These are phyloP conservation scores for Heliconius eleuchia DNA, from an alignment of 1,140 invertebrate species.

Conservation along the genomic window DNA sequence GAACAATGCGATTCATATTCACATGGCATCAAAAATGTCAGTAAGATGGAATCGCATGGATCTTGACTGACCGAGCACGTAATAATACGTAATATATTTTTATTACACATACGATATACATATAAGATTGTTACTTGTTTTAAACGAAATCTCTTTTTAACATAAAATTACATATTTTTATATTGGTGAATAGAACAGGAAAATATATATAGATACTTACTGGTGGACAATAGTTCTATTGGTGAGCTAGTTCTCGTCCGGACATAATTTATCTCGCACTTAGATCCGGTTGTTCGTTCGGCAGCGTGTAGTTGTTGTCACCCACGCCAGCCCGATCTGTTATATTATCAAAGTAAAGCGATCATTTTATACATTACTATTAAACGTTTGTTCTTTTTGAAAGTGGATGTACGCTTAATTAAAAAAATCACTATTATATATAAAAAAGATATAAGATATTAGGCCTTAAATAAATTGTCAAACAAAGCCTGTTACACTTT, in stretches of 20 bases:
- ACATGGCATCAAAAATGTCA: slow-evolving; percentile 28
- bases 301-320: slow-evolving; percentile 36
- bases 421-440: too few relatives aligned
- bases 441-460: too few relatives aligned
- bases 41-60: slow-evolving; percentile 1
- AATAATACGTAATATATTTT: slow-evolving; percentile 12
- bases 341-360: slow-evolving; percentile 66
- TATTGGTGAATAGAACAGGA: slow-evolving; percentile 16
- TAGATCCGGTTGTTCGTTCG: slow-evolving; percentile 64
- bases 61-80: slow-evolving; percentile 20
- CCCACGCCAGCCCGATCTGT: slow-evolving; percentile 59
- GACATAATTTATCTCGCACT: slow-evolving; percentile 65
- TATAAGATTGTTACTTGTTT: too few relatives aligned
- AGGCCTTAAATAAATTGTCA: too few relatives aligned
- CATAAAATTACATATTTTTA: neutral
- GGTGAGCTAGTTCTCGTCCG: slow-evolving; percentile 45
- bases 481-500: too few relatives aligned
- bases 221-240: slow-evolving; percentile 27
- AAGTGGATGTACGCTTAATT: neutral
- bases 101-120: neutral
- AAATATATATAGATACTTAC: slow-evolving; percentile 10
- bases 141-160: neutral
- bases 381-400: slow-evolving; percentile 50
- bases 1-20: slow-evolving; percentile 32
- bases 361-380: slow-evolving; percentile 55